phyloP scores from a whole-genome alignment of 1,140 invertebrate species.

The Belonocnema kinseyi region DNA sequence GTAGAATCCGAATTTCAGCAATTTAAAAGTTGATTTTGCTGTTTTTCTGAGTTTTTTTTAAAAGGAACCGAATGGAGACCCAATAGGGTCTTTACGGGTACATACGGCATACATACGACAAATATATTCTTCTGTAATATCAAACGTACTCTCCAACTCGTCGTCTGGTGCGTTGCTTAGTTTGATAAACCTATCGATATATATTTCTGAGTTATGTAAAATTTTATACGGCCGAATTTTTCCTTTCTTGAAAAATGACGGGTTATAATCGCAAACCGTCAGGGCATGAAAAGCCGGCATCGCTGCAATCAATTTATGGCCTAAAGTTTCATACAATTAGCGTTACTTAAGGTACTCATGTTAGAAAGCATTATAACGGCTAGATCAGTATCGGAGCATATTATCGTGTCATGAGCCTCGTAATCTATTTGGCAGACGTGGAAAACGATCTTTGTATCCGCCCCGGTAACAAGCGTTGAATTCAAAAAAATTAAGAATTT shows the following conservation, averaged over 20 bases:
- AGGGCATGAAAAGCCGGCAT: slow-evolving; percentile 51
- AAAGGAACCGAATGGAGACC: too few relatives aligned
- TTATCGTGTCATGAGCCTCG: slow-evolving; percentile 49
- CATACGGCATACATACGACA: slow-evolving; percentile 36
- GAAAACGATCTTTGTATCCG: slow-evolving; percentile 57
- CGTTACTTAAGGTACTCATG: slow-evolving; percentile 37
- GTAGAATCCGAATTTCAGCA: too few relatives aligned
- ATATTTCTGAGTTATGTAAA: slow-evolving; percentile 10
- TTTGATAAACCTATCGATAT: neutral
- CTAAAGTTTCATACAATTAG: slow-evolving; percentile 45
- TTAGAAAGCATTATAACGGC: slow-evolving; percentile 54
- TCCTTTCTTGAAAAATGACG: slow-evolving; percentile 46
- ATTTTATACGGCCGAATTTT: slow-evolving; percentile 48
- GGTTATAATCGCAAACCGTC: slow-evolving; percentile 56
- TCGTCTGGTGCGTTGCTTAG: neutral
- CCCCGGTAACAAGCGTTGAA: too few relatives aligned
- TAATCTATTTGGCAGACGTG: slow-evolving; percentile 50
- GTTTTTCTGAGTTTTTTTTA: too few relatives aligned
- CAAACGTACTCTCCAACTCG: neutral
- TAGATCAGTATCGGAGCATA: slow-evolving; percentile 59
- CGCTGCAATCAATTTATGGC: slow-evolving; percentile 33
- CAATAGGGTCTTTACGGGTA: too few relatives aligned
- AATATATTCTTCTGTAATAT: slow-evolving; percentile 36
- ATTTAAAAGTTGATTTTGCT: too few relatives aligned
- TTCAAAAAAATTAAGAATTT: too few relatives aligned